These are phyloP conservation scores for Phoxinus dragarum DNA, from an alignment of 2,797 vertebrate species.

Conservation along the genomic window DNA sequence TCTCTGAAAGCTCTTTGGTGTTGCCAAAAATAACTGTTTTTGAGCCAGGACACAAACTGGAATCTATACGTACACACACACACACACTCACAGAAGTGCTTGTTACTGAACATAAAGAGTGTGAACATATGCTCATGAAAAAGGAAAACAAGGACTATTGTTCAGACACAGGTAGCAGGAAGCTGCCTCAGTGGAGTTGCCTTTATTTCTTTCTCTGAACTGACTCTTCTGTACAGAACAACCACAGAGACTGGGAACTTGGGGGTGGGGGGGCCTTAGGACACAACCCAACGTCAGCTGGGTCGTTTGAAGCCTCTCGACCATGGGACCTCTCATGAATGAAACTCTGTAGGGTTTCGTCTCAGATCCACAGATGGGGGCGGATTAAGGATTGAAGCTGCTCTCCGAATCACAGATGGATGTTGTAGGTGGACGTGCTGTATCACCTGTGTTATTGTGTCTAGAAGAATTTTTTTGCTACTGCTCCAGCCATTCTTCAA, in stretches of 20 bases:
- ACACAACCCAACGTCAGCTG: slow-evolving; percentile 6
- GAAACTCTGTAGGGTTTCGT: slow-evolving; percentile 36
- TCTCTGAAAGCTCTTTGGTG: slow-evolving; percentile 79
- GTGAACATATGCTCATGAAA: slow-evolving; percentile 70
- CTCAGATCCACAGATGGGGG: slow-evolving; percentile 2
- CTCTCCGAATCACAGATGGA: slow-evolving; percentile 38
- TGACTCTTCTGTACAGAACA: slow-evolving; percentile 71
- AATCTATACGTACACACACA: slow-evolving; percentile 63
- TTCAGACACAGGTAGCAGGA: slow-evolving; percentile 71
- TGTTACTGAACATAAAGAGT: slow-evolving; percentile 76
- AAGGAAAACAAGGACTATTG: slow-evolving; percentile 69
- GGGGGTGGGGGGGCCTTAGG: neutral
- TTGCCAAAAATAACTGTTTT: slow-evolving; percentile 85
- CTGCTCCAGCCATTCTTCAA: slow-evolving; percentile 59
- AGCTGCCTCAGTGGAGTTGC: slow-evolving; percentile 78
- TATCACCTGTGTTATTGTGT: slow-evolving; percentile 61
- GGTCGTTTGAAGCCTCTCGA: neutral
- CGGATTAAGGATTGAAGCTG: slow-evolving; percentile 24
- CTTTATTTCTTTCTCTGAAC: slow-evolving; percentile 75
- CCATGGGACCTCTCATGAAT: slow-evolving; percentile 21
- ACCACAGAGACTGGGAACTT: slow-evolving; percentile 62
- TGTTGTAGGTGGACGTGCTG: slow-evolving; percentile 70
- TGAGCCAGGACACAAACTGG: slow-evolving; percentile 81
- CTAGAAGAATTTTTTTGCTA: slow-evolving; percentile 61
- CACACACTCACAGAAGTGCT: slow-evolving; percentile 77